Conservation (phyloP, 1,140 invertebrate genomes). For the Hylyphantes graminicola region DNA sequence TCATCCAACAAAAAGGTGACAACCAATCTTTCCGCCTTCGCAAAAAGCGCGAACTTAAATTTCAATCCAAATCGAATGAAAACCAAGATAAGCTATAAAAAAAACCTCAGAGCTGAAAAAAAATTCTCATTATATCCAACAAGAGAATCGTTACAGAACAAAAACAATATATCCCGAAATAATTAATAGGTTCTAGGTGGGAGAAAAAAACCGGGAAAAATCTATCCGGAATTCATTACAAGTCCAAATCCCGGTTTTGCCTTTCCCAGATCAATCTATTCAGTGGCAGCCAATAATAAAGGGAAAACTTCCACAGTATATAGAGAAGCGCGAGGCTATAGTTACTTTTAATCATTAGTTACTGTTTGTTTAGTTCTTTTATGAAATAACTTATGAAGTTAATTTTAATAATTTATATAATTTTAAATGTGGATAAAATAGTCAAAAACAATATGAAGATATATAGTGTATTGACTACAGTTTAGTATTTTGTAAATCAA, state of each 20-base stretch:
- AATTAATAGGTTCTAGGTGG: slow-evolving; percentile 34
- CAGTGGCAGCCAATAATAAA: slow-evolving; percentile 53
- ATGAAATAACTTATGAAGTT: too few species aligned
- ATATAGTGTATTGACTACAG: too few species aligned
- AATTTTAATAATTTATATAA: too few species aligned
- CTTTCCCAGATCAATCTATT: slow-evolving; percentile 50
- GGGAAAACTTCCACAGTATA: slow-evolving; percentile 47
- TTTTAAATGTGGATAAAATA: too few species aligned
- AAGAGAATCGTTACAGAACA: background rate
- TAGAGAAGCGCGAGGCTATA: background rate
- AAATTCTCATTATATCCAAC: slow-evolving; percentile 40
- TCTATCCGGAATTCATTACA: slow-evolving; percentile 58
- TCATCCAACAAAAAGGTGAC: too few species aligned
- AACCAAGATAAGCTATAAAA: slow-evolving; percentile 6
- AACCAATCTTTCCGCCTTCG: too few species aligned
- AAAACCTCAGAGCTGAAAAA: slow-evolving; percentile 19
- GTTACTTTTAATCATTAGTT: too few species aligned
- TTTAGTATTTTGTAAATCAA: too few species aligned
- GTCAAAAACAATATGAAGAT: too few species aligned
- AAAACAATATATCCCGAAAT: slow-evolving; percentile 28
- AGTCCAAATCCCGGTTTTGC: slow-evolving; percentile 57
- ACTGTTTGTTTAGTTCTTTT: too few species aligned
- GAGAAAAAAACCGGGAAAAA: slow-evolving; percentile 30
- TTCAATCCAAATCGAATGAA: slow-evolving; percentile 42
- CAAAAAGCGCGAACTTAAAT: slow-evolving; percentile 8